Conservation (phyloP, 2,888 invertebrate species). For the Luffia ferchaultella region DNA sequence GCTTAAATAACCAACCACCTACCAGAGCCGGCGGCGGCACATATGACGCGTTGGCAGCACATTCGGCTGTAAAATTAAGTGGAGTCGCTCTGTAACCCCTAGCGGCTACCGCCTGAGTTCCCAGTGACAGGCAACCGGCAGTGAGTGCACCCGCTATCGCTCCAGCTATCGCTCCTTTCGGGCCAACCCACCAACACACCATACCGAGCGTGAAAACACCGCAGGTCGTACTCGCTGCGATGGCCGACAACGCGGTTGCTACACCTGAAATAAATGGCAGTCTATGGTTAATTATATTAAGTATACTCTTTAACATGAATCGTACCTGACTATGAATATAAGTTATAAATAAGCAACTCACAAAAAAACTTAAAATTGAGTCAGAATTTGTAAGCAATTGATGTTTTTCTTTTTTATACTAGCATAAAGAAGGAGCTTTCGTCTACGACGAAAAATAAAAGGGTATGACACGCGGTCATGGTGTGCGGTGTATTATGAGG, state of each 20-base stretch:
- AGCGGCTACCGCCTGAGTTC: slow-evolving; percentile 72
- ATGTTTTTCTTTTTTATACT: too few species aligned
- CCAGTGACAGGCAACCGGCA: slow-evolving; percentile 71
- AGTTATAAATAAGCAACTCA: too few species aligned
- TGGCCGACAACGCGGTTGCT: slow-evolving; percentile 80
- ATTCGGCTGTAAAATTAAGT: slow-evolving; percentile 25
- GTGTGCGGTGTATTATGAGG: too few species aligned
- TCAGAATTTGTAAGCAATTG: too few species aligned
- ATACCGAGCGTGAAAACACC: slow-evolving; percentile 86
- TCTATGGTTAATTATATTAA: neutral
- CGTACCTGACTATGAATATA: too few species aligned
- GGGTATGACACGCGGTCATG: too few species aligned
- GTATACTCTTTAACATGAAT: neutral
- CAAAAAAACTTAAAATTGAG: too few species aligned
- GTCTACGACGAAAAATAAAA: neutral
- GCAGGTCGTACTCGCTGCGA: slow-evolving; percentile 83
- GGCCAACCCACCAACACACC: slow-evolving; percentile 81
- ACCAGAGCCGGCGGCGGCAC: slow-evolving; percentile 36
- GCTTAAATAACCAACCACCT: slow-evolving; percentile 22
- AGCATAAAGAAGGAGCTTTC: neutral
- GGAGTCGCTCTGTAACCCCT: slow-evolving; percentile 63
- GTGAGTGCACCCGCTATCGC: slow-evolving; percentile 68
- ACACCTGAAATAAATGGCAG: slow-evolving; percentile 43
- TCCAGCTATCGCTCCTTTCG: slow-evolving; percentile 69
- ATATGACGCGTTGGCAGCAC: slow-evolving; percentile 31